Evolutionary conservation across 2,888 invertebrate genomes (phyloP).

Genomic region (Drosophila pseudotakahashii): DNA sequence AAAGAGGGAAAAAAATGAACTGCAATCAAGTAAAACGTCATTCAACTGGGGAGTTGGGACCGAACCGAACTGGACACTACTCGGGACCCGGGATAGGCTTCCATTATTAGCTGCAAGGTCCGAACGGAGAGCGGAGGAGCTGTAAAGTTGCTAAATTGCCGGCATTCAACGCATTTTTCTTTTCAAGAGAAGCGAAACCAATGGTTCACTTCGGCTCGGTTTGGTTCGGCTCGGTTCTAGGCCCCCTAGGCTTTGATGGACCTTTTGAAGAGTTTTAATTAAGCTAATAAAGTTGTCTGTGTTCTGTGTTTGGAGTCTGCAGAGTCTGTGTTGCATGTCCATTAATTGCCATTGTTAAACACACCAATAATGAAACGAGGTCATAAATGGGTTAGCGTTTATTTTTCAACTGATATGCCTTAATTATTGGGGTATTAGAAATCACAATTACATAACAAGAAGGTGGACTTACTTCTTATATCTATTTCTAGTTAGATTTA

Average conservation of each 20-base stretch:
- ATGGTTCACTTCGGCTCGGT: conserved; percentile 42
- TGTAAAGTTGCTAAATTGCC: conserved; percentile 78
- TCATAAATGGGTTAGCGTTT: conserved; percentile 55
- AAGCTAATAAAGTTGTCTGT: conserved; percentile 75
- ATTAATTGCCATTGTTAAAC: conserved; percentile 75
- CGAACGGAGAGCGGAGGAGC: conserved; percentile 41
- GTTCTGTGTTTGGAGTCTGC: conserved; percentile 24
- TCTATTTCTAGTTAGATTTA: not conserved
- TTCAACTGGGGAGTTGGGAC: conserved; percentile 51
- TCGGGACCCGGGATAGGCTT: conserved; percentile 45
- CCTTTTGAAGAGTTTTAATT: conserved; percentile 78
- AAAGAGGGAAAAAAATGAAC: conserved; percentile 69
- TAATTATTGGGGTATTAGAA: no score
- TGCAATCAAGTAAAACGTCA: conserved; percentile 81
- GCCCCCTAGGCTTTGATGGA: conserved; percentile 60
- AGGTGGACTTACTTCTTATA: no score
- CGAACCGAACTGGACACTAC: conserved; percentile 19
- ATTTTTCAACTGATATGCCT: not conserved
- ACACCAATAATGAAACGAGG: conserved; percentile 61
- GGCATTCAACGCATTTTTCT: conserved; percentile 73
- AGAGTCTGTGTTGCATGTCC: conserved; percentile 54
- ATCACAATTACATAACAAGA: no score
- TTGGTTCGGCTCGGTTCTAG: conserved; percentile 4
- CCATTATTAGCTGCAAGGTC: conserved; percentile 58
- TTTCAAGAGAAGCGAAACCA: conserved; percentile 61